Percentiles rank a stretch among this genome's conserved stretches.
phyloP scores from a whole-genome alignment of 2,888 invertebrate species.

The Automeris io region DNA sequence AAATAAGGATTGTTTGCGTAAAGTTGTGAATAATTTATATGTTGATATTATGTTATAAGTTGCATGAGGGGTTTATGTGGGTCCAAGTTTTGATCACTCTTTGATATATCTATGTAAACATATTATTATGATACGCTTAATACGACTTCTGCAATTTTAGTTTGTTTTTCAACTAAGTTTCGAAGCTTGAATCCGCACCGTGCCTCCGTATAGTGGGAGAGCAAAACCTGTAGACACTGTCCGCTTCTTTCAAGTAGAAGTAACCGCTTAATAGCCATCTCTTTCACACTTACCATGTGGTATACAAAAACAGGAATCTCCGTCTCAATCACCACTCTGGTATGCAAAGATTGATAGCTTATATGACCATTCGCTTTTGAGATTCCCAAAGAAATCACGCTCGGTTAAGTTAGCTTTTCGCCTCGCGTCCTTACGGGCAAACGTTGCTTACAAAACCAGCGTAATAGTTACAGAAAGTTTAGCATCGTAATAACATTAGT shows the following conservation, averaged over 20 bases:
- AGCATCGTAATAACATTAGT: conserved; percentile 52
- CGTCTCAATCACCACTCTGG: conserved; percentile 71
- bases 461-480: conserved; percentile 41
- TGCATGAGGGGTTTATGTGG: no score
- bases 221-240: conserved; percentile 76
- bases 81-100: no score
- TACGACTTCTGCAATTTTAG: no score
- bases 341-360: conserved; percentile 78
- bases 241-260: conserved; percentile 63
- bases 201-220: conserved; percentile 73
- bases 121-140: no score
- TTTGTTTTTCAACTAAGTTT: conserved; percentile 62
- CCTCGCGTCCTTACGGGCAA: conserved; percentile 71
- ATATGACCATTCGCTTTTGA: conserved; percentile 76
- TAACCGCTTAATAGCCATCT: conserved; percentile 63
- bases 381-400: conserved; percentile 74
- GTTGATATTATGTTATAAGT: no score
- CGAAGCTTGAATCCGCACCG: conserved; percentile 69
- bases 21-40: no score
- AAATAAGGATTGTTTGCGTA: no score
- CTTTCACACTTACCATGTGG: conserved; percentile 49
- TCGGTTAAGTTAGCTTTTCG: conserved; percentile 72
- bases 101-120: no score
- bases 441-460: conserved; percentile 37
- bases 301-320: conserved; percentile 40